Conservation (phyloP, 1,140 invertebrate genomes). For the Papilio xuthus region DNA sequence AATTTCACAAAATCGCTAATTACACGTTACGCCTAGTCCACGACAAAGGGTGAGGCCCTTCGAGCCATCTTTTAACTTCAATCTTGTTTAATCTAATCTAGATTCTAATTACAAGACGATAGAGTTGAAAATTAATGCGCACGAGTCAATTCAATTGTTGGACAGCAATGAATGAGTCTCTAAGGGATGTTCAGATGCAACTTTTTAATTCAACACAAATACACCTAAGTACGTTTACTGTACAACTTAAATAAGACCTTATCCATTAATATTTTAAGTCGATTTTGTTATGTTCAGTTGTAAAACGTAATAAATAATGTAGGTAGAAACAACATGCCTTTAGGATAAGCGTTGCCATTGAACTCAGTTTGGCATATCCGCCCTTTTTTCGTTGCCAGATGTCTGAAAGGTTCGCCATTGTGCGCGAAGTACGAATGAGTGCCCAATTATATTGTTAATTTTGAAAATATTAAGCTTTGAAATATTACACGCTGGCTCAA, state of each 20-base stretch:
- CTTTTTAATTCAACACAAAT: slow-evolving; percentile 45
- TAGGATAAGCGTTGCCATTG: slow-evolving; percentile 71
- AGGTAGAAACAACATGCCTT: slow-evolving; percentile 53
- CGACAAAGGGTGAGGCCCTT: slow-evolving; percentile 69
- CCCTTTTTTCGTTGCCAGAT: slow-evolving; percentile 78
- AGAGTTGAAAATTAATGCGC: slow-evolving; percentile 44
- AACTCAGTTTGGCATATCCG: slow-evolving; percentile 76
- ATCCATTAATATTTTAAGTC: slow-evolving; percentile 37
- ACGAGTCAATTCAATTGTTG: slow-evolving; percentile 45
- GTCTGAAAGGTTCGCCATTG: slow-evolving; percentile 66
- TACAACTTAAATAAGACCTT: slow-evolving; percentile 46
- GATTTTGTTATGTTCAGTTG: slow-evolving; percentile 28
- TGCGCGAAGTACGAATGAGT: slow-evolving; percentile 61
- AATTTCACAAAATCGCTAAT: slow-evolving; percentile 79
- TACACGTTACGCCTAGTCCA: slow-evolving; percentile 72
- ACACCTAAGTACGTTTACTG: slow-evolving; percentile 37
- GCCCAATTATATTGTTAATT: slow-evolving; percentile 81
- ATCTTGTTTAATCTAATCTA: slow-evolving; percentile 15
- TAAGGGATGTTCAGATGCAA: slow-evolving; percentile 80
- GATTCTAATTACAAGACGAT: slow-evolving; percentile 41
- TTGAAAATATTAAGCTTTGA: slow-evolving; percentile 78
- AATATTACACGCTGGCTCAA: slow-evolving; percentile 71
- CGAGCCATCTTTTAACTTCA: slow-evolving; percentile 32
- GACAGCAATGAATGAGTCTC: slow-evolving; percentile 68
- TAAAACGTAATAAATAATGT: neutral